Conservation (phyloP, 2,888 invertebrate species). For the Stegana nigrithorax region DNA sequence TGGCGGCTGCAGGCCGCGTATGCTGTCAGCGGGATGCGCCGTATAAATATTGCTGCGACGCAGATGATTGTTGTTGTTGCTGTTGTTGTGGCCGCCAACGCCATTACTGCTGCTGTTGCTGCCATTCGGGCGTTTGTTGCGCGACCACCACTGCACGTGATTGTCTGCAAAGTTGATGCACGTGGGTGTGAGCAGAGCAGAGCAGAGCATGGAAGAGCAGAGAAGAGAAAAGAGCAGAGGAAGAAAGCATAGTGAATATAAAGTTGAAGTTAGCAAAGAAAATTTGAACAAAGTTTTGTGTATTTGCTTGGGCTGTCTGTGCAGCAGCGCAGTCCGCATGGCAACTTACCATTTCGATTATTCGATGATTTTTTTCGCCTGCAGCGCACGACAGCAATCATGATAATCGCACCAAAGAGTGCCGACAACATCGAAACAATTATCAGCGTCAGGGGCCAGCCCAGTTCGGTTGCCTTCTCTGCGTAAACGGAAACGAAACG, state of each 20-base stretch:
- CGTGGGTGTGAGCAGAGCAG: no score
- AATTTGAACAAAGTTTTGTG: no score
- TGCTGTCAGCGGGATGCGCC: slow-evolving; percentile 68
- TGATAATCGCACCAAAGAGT: slow-evolving; percentile 77
- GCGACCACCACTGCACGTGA: slow-evolving; percentile 69
- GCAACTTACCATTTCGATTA: slow-evolving; percentile 68
- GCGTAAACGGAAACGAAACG: slow-evolving; percentile 25
- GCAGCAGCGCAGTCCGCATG: neutral
- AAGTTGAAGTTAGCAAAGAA: no score
- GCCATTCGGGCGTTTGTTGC: slow-evolving; percentile 63
- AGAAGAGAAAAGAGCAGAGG: slow-evolving; percentile 14
- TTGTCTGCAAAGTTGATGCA: no score
- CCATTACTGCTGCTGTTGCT: slow-evolving; percentile 29
- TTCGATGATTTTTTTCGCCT: slow-evolving; percentile 70
- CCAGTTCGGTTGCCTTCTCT: slow-evolving; percentile 73
- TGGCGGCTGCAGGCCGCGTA: slow-evolving; percentile 55
- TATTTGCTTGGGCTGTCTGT: slow-evolving; percentile 43
- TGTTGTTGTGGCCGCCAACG: slow-evolving; percentile 43
- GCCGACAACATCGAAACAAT: slow-evolving; percentile 79
- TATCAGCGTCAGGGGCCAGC: slow-evolving; percentile 78
- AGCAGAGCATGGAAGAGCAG: slow-evolving; percentile 38
- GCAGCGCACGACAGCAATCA: slow-evolving; percentile 78
- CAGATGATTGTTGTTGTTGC: slow-evolving; percentile 65
- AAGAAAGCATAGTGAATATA: slow-evolving; percentile 22
- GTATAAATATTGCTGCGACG: slow-evolving; percentile 68